phyloP scores from a whole-genome alignment of 2,888 invertebrate genomes.

The Caenorhabditis becei region DNA sequence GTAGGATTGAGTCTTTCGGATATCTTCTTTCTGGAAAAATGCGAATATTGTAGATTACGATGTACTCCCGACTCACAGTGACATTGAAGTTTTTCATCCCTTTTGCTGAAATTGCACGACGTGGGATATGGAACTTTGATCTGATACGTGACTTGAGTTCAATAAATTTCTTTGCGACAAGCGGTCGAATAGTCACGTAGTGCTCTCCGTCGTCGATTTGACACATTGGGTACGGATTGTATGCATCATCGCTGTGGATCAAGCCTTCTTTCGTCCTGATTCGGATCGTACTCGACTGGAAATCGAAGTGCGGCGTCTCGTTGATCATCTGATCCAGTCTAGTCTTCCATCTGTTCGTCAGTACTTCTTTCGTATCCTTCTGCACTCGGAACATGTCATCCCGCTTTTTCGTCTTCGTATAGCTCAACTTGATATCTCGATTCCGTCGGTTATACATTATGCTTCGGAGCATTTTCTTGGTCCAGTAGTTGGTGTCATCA shows the following conservation, averaged over 20 bases:
- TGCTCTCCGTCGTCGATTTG: constrained; percentile 30
- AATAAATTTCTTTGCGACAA: constrained; percentile 19
- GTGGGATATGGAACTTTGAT: constrained; percentile 17
- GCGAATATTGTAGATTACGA: neutral
- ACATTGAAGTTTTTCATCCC: neutral
- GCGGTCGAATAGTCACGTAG: constrained; percentile 46
- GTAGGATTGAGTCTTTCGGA: constrained; percentile 26
- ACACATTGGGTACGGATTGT: constrained; percentile 39
- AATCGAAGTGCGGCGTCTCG: constrained; percentile 27
- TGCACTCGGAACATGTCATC: constrained; percentile 19
- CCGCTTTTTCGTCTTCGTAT: constrained; percentile 18
- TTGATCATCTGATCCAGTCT: constrained; percentile 35
- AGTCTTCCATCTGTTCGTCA: constrained; percentile 28
- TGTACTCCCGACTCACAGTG: constrained; percentile 6
- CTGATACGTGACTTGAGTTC: constrained; percentile 40
- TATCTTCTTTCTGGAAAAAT: constrained; percentile 24
- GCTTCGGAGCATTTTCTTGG: constrained; percentile 31
- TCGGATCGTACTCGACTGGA: constrained; percentile 9
- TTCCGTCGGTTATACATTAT: neutral
- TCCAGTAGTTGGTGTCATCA: constrained; percentile 38
- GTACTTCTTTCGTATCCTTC: neutral
- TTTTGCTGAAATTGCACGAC: neutral
- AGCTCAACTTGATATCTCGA: constrained; percentile 21
- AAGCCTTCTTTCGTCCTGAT: constrained; percentile 1
- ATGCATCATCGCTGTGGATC: constrained; percentile 25